Conservation (phyloP, 1,140 invertebrate species). For the Laodelphax striatellus region DNA sequence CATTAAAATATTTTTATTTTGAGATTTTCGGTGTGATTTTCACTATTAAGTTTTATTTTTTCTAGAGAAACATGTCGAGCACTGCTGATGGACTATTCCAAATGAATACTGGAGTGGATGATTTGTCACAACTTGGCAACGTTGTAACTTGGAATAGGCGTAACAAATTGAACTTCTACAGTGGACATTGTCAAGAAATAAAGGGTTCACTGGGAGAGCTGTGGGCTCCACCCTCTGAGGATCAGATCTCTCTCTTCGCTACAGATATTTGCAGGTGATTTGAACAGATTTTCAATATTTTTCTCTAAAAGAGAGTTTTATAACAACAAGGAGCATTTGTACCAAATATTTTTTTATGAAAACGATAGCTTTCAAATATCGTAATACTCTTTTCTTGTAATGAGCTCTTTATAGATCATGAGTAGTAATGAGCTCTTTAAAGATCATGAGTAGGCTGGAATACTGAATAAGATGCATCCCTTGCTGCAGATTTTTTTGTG, state of each 20-base stretch:
- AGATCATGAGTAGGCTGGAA: no score
- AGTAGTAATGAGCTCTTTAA: no score
- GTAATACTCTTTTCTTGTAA: no score
- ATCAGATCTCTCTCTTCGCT: background rate
- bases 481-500: no score
- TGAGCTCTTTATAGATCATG: no score
- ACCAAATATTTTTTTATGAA: background rate
- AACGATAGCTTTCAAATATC: background rate
- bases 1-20: no score
- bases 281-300: background rate
- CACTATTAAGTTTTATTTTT: background rate
- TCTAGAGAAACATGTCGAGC: background rate
- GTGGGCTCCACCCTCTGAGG: background rate
- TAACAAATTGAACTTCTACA: background rate
- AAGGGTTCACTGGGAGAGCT: background rate
- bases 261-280: background rate
- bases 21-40: no score
- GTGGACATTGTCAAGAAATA: background rate
- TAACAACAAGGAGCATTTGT: background rate
- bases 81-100: background rate
- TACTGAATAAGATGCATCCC: no score
- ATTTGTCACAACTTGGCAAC: background rate
- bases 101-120: background rate
- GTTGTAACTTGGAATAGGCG: background rate
- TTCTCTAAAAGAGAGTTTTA: background rate